phyloP scores from a whole-genome alignment of 2,888 invertebrate species.

The Aromia moschata region DNA sequence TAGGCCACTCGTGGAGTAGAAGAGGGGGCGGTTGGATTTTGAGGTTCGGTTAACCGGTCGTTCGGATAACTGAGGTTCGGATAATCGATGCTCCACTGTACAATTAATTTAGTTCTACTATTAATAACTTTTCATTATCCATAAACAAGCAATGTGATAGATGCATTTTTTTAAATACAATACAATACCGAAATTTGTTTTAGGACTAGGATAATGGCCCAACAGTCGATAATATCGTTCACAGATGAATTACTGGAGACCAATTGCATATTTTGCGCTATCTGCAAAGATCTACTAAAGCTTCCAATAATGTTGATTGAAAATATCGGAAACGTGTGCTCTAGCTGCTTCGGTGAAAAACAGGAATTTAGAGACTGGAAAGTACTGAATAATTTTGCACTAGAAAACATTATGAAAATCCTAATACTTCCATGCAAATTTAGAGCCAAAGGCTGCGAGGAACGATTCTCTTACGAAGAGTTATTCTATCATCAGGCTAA shows the following conservation, averaged over 20 bases:
- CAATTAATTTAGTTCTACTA: too few species aligned
- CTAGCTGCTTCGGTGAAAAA: slow-evolving; percentile 46
- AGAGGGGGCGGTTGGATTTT: too few species aligned
- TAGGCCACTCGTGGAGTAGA: too few species aligned
- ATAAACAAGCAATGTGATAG: too few species aligned
- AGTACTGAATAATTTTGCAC: slow-evolving; percentile 41
- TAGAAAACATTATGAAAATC: slow-evolving; percentile 47
- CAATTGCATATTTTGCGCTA: slow-evolving; percentile 32
- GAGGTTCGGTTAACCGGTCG: too few species aligned
- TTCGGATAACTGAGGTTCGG: too few species aligned
- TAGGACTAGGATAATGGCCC: slow-evolving; percentile 33
- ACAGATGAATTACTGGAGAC: slow-evolving; percentile 44
- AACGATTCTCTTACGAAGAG: slow-evolving; percentile 39
- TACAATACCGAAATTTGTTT: background rate
- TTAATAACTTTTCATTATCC: too few species aligned
- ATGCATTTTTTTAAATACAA: too few species aligned
- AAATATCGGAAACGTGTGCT: slow-evolving; percentile 52
- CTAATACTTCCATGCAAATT: slow-evolving; percentile 50
- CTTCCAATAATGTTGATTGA: slow-evolving; percentile 54
- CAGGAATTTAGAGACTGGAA: slow-evolving; percentile 25
- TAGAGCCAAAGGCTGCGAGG: slow-evolving; percentile 47
- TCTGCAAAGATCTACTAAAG: slow-evolving; percentile 49
- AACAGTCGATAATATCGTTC: slow-evolving; percentile 39
- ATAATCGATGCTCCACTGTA: too few species aligned
- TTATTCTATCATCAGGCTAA: slow-evolving; percentile 43